Base-by-base conservation (phyloP, 2,113 vertebrate species). In the Telmatochromis sp. region DNA sequence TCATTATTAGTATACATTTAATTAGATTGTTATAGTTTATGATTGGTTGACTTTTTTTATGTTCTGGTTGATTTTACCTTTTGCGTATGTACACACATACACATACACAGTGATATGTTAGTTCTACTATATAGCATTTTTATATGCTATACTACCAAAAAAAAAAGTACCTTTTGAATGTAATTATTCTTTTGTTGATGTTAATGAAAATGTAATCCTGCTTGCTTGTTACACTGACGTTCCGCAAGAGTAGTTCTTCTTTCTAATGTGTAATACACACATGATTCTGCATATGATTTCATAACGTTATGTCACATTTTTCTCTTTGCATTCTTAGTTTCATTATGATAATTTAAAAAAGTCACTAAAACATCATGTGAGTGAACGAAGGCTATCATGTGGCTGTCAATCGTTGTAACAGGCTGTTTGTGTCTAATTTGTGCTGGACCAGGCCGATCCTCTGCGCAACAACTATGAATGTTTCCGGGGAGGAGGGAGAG, bases 381-480 rank as follows among this genome's bases (percentile, higher is more conserved):
- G 21, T 45, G 3, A n/a, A 51, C 4, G 5, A 7, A 78, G 70
- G 4, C 15, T 11, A 15, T 19, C n/a, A 37, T 33, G 26, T 12
- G n/a, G 9, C 40, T 55, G 14, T 49, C n/a, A 17, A 1, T 45
- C n/a, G 2, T 73, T 33, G 4, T 78, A 65, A 85, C 73, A 57
- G 53, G 45, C 33, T 75, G 7, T 63, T 85, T 78, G 10, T 91
- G 53, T 89, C 51, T 82, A 13, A 68, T 78, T 60, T 85, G 9
- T 90, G 70, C 80, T 86, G 35, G 78, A 54, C 19, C 70, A 95
- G 90, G 88, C 15, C 33, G 31, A 75, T 79, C 53, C 37, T 85
- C 33, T 79, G 15, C 15, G 60, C 73, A 75, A 40, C 81, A 78
- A 65, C 47, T 10, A 94, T 91, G 86, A 96, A 96, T 82, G 28